These are phyloP conservation scores for Drosophila pegasa DNA, from an alignment of 2,888 invertebrate species.

Conservation along the genomic window DNA sequence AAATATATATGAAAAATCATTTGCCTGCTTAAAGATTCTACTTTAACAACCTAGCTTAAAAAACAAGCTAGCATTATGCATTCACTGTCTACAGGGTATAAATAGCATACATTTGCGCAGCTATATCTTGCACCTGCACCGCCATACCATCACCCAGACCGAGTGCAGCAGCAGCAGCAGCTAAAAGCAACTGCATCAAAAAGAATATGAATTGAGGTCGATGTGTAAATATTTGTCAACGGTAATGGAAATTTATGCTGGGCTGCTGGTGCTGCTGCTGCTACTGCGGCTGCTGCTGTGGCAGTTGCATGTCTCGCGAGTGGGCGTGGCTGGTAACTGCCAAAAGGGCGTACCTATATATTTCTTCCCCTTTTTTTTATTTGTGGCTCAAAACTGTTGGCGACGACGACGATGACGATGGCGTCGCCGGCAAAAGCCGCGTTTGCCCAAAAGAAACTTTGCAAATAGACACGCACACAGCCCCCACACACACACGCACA, in stretches of 20 bases:
- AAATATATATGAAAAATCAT: too few relatives aligned
- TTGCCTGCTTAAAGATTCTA: too few relatives aligned
- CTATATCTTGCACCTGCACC: background rate
- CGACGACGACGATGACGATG: constrained; percentile 31
- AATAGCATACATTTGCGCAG: constrained; percentile 20
- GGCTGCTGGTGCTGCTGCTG: constrained; percentile 47
- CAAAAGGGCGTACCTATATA: constrained; percentile 30
- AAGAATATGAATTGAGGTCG: constrained; percentile 82
- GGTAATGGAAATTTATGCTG: constrained; percentile 82
- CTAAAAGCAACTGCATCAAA: constrained; percentile 80
- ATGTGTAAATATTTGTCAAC: constrained; percentile 83
- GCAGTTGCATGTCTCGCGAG: constrained; percentile 21
- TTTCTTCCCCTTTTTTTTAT: constrained; percentile 30
- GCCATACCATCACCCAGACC: background rate
- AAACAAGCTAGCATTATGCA: too few relatives aligned
- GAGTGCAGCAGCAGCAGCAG: constrained; percentile 40
- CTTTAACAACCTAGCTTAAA: too few relatives aligned
- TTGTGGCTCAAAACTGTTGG: constrained; percentile 43
- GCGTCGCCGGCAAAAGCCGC: constrained; percentile 37
- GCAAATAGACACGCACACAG: constrained; percentile 41
- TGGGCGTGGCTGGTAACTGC: constrained; percentile 35
- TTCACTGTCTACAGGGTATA: constrained; percentile 20
- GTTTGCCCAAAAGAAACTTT: constrained; percentile 57
- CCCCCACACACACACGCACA: constrained; percentile 25
- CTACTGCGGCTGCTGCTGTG: constrained; percentile 11